phyloP scores from a whole-genome alignment of 2,113 vertebrate species.

The Odocoileus virginianus region DNA sequence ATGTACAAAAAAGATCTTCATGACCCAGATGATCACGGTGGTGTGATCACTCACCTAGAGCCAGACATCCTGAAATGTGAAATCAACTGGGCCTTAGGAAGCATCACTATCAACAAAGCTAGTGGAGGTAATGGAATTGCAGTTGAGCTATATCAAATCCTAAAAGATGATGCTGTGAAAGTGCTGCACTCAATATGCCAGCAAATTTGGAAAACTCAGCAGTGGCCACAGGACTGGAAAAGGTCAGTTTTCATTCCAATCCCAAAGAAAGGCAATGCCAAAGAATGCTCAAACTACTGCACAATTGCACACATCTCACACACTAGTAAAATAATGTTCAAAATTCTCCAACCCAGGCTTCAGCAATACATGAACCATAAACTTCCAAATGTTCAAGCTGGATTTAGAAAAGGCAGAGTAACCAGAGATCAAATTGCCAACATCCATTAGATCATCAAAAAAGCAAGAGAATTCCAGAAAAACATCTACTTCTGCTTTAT shows the following conservation, averaged over 20 bases:
- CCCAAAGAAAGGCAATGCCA: background rate
- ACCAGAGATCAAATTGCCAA: background rate
- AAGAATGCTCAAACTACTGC: background rate
- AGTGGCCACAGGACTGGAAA: background rate
- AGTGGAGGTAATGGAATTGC: background rate
- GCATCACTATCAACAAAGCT: background rate
- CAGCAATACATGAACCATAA: rapidly evolving
- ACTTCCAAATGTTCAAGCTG: background rate
- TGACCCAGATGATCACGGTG: background rate
- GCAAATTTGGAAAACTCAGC: background rate
- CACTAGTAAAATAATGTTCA: background rate
- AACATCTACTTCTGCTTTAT: background rate
- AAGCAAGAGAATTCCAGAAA: background rate
- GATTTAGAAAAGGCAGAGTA: background rate
- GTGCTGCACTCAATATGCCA: background rate
- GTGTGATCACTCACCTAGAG: background rate
- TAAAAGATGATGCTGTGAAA: background rate
- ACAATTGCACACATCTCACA: background rate
- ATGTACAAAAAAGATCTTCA: background rate
- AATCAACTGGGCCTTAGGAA: background rate
- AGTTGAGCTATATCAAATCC: background rate
- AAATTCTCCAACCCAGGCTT: background rate
- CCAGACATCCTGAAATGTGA: background rate
- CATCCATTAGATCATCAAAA: background rate
- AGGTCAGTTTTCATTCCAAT: background rate